These are phyloP conservation scores for Calliphora vomitoria DNA, from an alignment of 2,888 invertebrate genomes.

Conservation along the genomic window DNA sequence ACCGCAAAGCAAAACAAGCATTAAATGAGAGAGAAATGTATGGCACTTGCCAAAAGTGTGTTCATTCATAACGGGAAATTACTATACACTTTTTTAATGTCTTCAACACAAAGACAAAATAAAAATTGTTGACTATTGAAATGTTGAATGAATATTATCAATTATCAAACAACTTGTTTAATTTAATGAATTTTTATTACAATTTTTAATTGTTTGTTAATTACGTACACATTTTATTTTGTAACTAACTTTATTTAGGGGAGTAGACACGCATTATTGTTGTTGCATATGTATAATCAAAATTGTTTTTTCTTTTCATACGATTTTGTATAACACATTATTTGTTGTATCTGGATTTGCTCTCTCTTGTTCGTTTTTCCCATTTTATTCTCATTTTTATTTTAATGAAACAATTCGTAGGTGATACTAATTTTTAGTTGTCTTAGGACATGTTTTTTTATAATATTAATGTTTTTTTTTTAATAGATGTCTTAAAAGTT, in stretches of 20 bases:
- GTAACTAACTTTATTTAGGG: neutral
- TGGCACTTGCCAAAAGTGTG: conserved; percentile 48
- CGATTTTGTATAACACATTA: conserved; percentile 17
- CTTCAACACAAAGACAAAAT: conserved; percentile 27
- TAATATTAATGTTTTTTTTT: neutral
- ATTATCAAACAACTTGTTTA: conserved; percentile 6
- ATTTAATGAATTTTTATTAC: conserved; percentile 38
- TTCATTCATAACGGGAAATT: conserved; percentile 69
- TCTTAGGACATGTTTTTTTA: conserved; percentile 47
- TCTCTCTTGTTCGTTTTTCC: conserved; percentile 2
- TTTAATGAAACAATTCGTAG: conserved; percentile 16
- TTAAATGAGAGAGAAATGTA: conserved; percentile 5
- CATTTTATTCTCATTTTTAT: neutral
- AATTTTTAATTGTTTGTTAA: conserved; percentile 31
- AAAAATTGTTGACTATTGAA: conserved; percentile 27
- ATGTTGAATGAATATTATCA: conserved; percentile 57
- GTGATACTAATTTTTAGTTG: conserved; percentile 43
- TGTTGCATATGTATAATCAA: conserved; percentile 18
- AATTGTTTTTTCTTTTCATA: conserved; percentile 4
- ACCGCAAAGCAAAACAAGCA: neutral
- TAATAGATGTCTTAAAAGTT: neutral
- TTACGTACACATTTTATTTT: conserved; percentile 3
- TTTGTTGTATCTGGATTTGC: conserved; percentile 12
- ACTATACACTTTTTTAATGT: conserved; percentile 43
- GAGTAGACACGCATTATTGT: conserved; percentile 21